These are phyloP conservation scores for Lycophotia porphyrea DNA, from an alignment of 2,888 invertebrate genomes.

Conservation along the genomic window DNA sequence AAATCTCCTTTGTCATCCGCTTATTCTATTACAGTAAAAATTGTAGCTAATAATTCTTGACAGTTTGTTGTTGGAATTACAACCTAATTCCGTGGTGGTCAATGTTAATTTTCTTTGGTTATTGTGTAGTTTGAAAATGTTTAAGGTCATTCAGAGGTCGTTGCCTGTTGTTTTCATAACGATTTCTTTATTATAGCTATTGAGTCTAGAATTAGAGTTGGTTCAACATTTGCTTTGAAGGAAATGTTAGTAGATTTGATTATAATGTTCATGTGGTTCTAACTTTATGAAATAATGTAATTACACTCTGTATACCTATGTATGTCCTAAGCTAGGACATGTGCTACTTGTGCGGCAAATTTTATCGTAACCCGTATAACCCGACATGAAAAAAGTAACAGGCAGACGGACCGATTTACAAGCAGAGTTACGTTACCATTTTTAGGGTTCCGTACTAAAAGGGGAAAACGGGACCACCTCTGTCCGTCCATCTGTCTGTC, in stretches of 20 bases:
- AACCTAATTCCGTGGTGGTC: slow-evolving; percentile 51
- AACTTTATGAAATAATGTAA: too few relatives aligned
- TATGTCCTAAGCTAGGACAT: neutral
- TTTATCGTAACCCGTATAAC: neutral
- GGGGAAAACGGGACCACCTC: too few relatives aligned
- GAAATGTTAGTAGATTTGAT: slow-evolving; percentile 16
- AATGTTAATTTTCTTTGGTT: slow-evolving; percentile 51
- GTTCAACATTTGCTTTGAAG: slow-evolving; percentile 22
- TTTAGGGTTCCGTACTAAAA: too few relatives aligned
- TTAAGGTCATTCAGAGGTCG: slow-evolving; percentile 53
- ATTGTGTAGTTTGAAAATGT: slow-evolving; percentile 37
- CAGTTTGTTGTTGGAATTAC: slow-evolving; percentile 43
- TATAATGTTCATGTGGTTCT: slow-evolving; percentile 18
- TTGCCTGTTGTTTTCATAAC: slow-evolving; percentile 45
- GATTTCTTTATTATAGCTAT: slow-evolving; percentile 41
- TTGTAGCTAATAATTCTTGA: slow-evolving; percentile 61
- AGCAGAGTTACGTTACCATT: too few relatives aligned
- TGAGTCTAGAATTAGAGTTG: slow-evolving; percentile 35
- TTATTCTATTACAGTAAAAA: slow-evolving; percentile 71
- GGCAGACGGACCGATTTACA: too few relatives aligned
- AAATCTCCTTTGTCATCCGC: slow-evolving; percentile 73
- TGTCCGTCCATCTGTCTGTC: too few relatives aligned
- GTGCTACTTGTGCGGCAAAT: neutral
- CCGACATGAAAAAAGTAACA: neutral
- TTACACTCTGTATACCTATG: too few relatives aligned